Percentiles rank a stretch among this genome's conserved stretches.
Evolutionary conservation across 2,113 vertebrate species (phyloP).

Genomic region (Galemys pyrenaicus): DNA sequence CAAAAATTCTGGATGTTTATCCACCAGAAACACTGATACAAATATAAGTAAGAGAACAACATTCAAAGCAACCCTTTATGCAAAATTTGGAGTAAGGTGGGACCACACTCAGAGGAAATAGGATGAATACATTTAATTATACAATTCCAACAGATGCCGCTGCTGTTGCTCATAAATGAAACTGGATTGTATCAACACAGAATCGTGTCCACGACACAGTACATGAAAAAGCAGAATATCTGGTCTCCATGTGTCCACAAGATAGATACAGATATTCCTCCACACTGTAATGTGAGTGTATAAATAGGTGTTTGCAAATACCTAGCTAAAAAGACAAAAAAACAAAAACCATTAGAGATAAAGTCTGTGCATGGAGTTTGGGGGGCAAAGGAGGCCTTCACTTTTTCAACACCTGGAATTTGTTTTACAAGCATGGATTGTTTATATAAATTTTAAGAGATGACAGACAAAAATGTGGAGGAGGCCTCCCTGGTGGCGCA

Average conservation of each 20-base stretch:
- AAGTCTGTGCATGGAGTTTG: not conserved
- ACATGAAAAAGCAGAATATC: not conserved
- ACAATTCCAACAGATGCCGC: not conserved
- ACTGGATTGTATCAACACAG: not conserved
- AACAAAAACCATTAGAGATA: not conserved
- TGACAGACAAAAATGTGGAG: not conserved
- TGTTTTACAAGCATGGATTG: not conserved
- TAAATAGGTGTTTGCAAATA: not conserved
- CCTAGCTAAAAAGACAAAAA: conserved; percentile 4
- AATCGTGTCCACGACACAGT: not conserved
- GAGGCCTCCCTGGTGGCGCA: too few relatives aligned
- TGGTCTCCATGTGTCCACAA: not conserved
- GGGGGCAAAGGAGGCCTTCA: not conserved
- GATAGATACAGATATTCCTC: not conserved
- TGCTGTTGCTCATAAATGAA: not conserved
- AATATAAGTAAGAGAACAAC: not conserved
- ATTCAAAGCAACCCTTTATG: not conserved
- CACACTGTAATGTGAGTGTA: not conserved
- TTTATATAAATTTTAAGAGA: conserved; percentile 9
- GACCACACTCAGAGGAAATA: not conserved
- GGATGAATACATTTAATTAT: not conserved
- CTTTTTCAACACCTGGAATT: not conserved
- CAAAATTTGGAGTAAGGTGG: not conserved
- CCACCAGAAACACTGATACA: not conserved
- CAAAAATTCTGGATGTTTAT: not conserved